Base-by-base conservation (phyloP, 2,113 vertebrate genomes). In the Hyla sarda region DNA sequence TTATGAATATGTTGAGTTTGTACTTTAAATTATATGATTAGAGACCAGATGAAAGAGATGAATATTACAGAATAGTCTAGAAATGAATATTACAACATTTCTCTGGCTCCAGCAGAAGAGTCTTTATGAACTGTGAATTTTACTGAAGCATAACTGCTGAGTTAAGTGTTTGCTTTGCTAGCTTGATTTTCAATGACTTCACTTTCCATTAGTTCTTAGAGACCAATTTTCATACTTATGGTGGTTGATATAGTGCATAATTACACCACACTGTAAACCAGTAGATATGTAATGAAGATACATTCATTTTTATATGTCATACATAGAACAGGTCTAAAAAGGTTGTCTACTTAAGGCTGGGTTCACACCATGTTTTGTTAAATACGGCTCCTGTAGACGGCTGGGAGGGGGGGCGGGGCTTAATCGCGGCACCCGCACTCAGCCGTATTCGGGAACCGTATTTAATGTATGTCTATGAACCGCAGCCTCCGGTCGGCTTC, bases 131-230 rank as follows among this genome's bases (percentile, higher is more conserved):
- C n/a, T 54, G 45, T 69, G 56, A 47, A 85, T 77, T 78, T 85
- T 47, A 77, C 58, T 60, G 83, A 77, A 77, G 69, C 73, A 85
- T 30, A 85, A 67, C 56, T 85, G 75, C 84, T 79, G 84, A 85
- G 41, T 23, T 45, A 32, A 85, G 84, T 65, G 37, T 79, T 85
- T 74, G 41, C n/a, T 85, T 52, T 48, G 32, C 60, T 79, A 28
- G 30, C 69, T 48, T 76, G 52, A 48, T 37, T 62, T 58, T 69
- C 48, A 54, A 65, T 67, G 83, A 78, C 45, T 85, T 47, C 52
- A 65, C 25, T 71, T 85, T 85, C 69, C 75, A 65, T 79, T 79
- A 79, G 75, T 48, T 79, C 75, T 79, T 21, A 54, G 23, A 85
- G 84, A 69, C 37, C 84, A 79, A 77, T 69, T 85, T 65, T 78